Base-by-base conservation (phyloP, 2,113 vertebrate species). In the Cisticola juncidis region DNA sequence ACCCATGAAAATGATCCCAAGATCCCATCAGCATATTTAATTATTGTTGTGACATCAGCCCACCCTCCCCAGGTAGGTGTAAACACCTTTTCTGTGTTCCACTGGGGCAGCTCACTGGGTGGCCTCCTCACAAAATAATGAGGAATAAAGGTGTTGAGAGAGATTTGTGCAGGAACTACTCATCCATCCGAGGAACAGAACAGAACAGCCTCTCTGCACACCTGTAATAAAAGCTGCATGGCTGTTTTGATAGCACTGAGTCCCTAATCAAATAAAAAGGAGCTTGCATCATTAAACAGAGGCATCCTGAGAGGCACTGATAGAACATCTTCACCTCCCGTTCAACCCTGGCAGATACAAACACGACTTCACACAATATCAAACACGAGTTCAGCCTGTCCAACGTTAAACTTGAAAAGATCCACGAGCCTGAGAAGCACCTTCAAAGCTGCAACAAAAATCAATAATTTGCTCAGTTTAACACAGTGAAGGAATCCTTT, bases 191-290 rank as follows among this genome's bases (percentile, higher is more conserved):
- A 91, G 81, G 88, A 86, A 68, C 7, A 68, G 70, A 86, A 89
- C 36, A 40, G 65, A 91, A n/a, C 69, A 79, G 50, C 48, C 57
- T 69, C 69, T 85, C 77, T 79, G 83, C 51, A 65, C 53, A 79
- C 61, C 85, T 76, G 65, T 68, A 92, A 91, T 95, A 87, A 95
- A 92, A 91, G 66, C 84, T 94, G 89, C 92, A 89, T 61, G 89
- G 44, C 77, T 94, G 71, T 86, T 86, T 21, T 78, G 72, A 72
- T 64, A 91, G 76, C 47, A 33, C 57, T 2, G 48, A 79, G 77
- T 86, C 84, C 73, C 91, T 91, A 87, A 94, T 79, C 81, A 87
- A 81, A 90, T 92, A 87, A 92, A 85, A 95, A 68, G 61, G 50
- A 95, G 86, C 40, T 65, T 74, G 38, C 84, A 65, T 65, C 86